Conservation (phyloP, 2,113 vertebrate species). For the Lepus timidus region DNA sequence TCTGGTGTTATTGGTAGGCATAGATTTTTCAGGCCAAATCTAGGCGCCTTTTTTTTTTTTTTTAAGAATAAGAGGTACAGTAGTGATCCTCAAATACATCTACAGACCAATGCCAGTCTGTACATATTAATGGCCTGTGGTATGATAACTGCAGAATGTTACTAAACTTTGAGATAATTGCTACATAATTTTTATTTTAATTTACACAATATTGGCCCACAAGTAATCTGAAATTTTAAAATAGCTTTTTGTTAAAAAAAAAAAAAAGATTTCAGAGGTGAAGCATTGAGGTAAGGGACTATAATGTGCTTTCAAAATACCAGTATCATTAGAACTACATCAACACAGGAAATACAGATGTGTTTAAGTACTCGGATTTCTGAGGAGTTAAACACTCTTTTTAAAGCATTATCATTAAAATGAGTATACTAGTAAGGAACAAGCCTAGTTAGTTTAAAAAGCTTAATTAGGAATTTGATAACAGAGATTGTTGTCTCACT, state of each 20-base stretch:
- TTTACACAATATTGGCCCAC: slow-evolving; percentile 4
- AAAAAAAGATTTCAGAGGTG: slow-evolving; percentile 11
- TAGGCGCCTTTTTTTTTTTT: neutral
- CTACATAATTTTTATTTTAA: slow-evolving; percentile 23
- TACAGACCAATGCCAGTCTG: neutral
- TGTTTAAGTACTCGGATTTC: slow-evolving; percentile 28
- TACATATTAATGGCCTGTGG: neutral
- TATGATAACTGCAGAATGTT: neutral
- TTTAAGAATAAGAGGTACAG: neutral
- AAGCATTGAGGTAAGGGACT: neutral
- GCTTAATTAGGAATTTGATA: slow-evolving; percentile 45
- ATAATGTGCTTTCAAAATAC: neutral
- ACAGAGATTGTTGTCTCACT: slow-evolving; percentile 37
- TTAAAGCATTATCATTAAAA: slow-evolving; percentile 29
- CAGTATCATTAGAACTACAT: slow-evolving; percentile 2
- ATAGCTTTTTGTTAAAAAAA: neutral
- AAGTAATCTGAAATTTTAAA: neutral
- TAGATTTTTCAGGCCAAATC: slow-evolving; percentile 7
- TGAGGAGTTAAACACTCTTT: neutral
- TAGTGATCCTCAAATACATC: neutral
- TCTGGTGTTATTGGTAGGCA: neutral
- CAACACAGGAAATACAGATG: neutral
- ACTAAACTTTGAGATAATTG: neutral
- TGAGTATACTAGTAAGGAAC: neutral
- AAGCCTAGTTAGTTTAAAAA: slow-evolving; percentile 38